A percentile compares a stretch with the other conserved stretches of the same genome.
These are phyloP conservation scores for Orussus abietinus DNA, from an alignment of 1,140 invertebrate species.

Conservation along the genomic window DNA sequence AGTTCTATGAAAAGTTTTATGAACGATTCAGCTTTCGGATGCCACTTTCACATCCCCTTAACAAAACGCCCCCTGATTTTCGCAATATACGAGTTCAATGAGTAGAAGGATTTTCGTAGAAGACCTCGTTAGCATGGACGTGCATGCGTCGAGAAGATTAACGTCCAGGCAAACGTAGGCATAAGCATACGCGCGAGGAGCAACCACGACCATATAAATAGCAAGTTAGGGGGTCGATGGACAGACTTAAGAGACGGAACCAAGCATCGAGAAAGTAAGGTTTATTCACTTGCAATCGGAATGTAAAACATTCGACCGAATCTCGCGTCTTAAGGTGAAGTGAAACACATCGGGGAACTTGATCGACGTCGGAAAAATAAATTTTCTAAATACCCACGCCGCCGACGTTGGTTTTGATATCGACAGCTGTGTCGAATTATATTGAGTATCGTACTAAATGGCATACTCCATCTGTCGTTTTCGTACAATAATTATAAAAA, in stretches of 20 bases:
- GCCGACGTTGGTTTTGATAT: background rate
- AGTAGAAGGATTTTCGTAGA: constrained; percentile 2
- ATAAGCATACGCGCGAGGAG: constrained; percentile 16
- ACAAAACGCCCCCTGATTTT: too few species aligned
- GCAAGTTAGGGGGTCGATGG: constrained; percentile 41
- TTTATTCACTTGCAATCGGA: constrained; percentile 27
- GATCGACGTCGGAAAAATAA: constrained; percentile 10
- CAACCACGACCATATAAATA: constrained; percentile 37
- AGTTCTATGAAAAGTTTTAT: too few species aligned
- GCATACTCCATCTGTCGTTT: too few species aligned
- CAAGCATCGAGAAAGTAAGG: constrained; percentile 26
- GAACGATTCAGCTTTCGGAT: too few species aligned
- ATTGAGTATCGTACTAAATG: too few species aligned
- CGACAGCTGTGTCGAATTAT: background rate
- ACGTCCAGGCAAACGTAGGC: constrained; percentile 8
- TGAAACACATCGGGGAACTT: too few species aligned
- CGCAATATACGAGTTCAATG: background rate
- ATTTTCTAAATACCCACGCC: constrained; percentile 6
- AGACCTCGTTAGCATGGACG: background rate
- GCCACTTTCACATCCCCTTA: too few species aligned
- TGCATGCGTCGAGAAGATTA: constrained; percentile 4
- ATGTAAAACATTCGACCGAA: constrained; percentile 10
- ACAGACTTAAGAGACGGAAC: constrained; percentile 33
- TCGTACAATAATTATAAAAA: too few species aligned
- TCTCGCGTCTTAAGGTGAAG: too few species aligned